A percentile compares a stretch with the other conserved stretches of the same genome.
Evolutionary conservation across 2,888 invertebrate genomes (phyloP).

Genomic region (Prenolepis imparis): DNA sequence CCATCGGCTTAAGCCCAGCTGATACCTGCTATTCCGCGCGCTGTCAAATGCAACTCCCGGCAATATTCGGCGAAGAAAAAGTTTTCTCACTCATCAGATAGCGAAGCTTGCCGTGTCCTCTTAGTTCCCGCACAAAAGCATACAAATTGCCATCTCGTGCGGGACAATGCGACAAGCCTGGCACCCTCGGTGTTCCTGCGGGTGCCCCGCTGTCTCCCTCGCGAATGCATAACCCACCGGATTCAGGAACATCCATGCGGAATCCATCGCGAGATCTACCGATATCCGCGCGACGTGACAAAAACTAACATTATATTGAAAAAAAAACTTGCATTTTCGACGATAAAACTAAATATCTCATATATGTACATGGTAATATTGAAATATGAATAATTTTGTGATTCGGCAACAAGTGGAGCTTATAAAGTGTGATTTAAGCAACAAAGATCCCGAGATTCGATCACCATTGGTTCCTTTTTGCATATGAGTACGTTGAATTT

Average conservation of each 20-base stretch:
- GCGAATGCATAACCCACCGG: slow-evolving; percentile 44
- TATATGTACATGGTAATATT: too few species aligned
- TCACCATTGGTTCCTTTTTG: not conserved
- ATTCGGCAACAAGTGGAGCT: too few species aligned
- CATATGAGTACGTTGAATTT: not conserved
- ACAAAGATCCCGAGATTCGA: not conserved
- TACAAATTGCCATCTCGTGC: slow-evolving; percentile 79
- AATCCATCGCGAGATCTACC: slow-evolving; percentile 41
- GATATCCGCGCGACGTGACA: slow-evolving; percentile 30
- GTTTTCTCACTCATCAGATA: slow-evolving; percentile 79
- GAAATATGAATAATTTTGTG: not conserved
- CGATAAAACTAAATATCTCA: not conserved
- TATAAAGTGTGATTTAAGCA: not conserved
- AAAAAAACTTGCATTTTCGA: not conserved
- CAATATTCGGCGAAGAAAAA: slow-evolving; percentile 64
- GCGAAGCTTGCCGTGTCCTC: slow-evolving; percentile 72
- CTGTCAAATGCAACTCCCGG: slow-evolving; percentile 7
- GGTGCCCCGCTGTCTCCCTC: slow-evolving; percentile 60
- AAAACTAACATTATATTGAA: slow-evolving; percentile 10
- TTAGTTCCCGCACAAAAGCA: slow-evolving; percentile 74
- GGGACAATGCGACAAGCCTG: slow-evolving; percentile 76
- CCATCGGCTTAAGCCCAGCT: not conserved
- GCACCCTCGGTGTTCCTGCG: slow-evolving; percentile 58
- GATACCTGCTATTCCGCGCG: not conserved
- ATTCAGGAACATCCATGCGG: slow-evolving; percentile 57